Conservation (phyloP, 2,113 vertebrate genomes). For the Zootoca vivipara region DNA sequence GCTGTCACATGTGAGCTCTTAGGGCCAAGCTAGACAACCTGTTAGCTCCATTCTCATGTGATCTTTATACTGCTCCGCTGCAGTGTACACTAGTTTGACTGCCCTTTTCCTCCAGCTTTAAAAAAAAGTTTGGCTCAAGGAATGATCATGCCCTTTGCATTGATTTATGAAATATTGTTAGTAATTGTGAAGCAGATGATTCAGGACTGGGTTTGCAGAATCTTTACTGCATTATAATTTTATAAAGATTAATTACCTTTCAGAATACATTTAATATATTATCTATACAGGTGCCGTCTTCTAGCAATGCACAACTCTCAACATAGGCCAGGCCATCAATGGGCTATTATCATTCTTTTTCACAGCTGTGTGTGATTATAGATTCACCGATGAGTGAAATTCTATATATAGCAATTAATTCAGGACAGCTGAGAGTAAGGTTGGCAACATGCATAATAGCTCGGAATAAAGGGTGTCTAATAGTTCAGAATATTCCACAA, state of each 20-base stretch:
- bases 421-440: neutral
- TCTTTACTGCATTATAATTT: neutral
- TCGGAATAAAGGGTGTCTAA: neutral
- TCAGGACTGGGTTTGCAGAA: neutral
- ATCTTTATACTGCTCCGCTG: neutral
- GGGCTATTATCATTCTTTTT: neutral
- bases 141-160: neutral
- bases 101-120: neutral
- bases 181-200: slow-evolving; percentile 11
- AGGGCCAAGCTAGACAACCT: neutral
- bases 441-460: neutral
- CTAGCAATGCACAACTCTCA: neutral
- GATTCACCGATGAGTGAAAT: neutral
- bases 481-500: neutral
- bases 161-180: neutral
- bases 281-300: neutral
- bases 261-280: neutral
- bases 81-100: neutral
- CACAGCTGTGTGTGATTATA: neutral
- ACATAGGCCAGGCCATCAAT: neutral
- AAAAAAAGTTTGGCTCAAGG: slow-evolving; percentile 22
- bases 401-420: neutral
- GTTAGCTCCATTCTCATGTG: neutral
- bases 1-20: neutral
- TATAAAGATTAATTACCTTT: neutral